phyloP scores from a whole-genome alignment of 1,140 invertebrate genomes.

The Macrocentrus cingulum region DNA sequence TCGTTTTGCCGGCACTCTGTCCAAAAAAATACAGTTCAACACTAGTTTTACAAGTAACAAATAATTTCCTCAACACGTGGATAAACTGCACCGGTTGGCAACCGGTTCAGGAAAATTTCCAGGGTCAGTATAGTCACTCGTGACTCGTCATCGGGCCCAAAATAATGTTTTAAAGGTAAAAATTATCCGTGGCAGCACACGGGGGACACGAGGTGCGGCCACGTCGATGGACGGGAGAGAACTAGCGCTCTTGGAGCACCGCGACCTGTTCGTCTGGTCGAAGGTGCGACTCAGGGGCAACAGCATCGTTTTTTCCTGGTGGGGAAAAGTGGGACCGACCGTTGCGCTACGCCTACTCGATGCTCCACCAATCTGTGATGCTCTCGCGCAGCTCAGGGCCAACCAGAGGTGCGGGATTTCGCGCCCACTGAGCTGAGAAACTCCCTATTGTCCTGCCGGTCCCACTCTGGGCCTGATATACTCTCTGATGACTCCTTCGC shows the following conservation, averaged over 20 bases:
- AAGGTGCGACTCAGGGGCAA: slow-evolving; percentile 28
- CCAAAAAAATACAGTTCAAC: background rate
- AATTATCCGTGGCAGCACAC: slow-evolving; percentile 29
- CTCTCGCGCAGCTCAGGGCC: too few relatives aligned
- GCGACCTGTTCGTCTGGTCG: slow-evolving; percentile 47
- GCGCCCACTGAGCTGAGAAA: background rate
- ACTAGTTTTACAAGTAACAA: too few relatives aligned
- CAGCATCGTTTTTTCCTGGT: slow-evolving; percentile 3
- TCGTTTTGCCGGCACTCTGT: background rate
- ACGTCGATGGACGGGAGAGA: slow-evolving; percentile 55
- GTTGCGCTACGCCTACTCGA: background rate
- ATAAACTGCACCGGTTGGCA: background rate
- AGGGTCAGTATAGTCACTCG: too few relatives aligned
- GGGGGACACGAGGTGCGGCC: slow-evolving; percentile 44
- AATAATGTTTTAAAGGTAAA: too few relatives aligned
- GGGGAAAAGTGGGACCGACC: slow-evolving; percentile 10
- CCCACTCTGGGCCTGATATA: too few relatives aligned
- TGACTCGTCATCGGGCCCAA: too few relatives aligned
- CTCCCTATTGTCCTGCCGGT: too few relatives aligned
- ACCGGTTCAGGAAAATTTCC: background rate
- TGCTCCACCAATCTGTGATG: background rate
- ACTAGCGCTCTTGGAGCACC: slow-evolving; percentile 48
- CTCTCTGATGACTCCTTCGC: too few relatives aligned
- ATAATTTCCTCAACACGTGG: slow-evolving; percentile 2
- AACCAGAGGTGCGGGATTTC: background rate